Evolutionary conservation across 2,888 invertebrate genomes (phyloP), one percentile per base, ranked within the genome.

Genomic region (Heteromyza rotundicornis): DNA sequence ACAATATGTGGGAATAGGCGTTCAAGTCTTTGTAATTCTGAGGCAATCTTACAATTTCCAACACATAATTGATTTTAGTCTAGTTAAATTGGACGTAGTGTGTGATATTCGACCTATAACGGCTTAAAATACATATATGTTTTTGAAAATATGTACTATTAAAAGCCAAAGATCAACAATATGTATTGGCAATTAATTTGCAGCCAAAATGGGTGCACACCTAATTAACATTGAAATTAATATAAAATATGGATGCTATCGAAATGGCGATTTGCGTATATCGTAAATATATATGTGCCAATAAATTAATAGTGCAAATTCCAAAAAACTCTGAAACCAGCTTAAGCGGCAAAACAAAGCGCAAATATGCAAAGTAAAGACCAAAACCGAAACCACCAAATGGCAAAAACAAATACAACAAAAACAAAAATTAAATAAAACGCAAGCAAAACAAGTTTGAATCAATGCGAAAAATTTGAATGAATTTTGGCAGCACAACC

Each of bases 401-500:
- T n/a, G n/a, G n/a, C n/a, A n/a, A 8, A 40, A 40, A 40, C 40
- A 40, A 40, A 17, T 5, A 47, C 17, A 47, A 19, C 20, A 19
- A 47, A 47, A 20, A 2, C 20, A 19, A 47, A 17, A 47, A 40
- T 10, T 40, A 47, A 47, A 19, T 47, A 10, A 19, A 35, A 2
- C 2, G 14, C 16, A 53, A 53, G 19, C 53, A 53, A 53, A 44
- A 36, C 35, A 55, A 40, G 47, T 47, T 47, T 47, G 19, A 47
- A 47, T 47, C 17, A 19, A 47, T 3, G 14, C 47, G 20, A 40
- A 47, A 56, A 40, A 56, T 56, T 56, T 56, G 56, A 56, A 56
- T 56, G 56, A 56, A 56, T 23, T 40, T 20, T 20, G 23, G 14
- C 16, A 56, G 24, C 23, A 36, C 17, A 55, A n/a, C 19, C 16